Percentiles rank a stretch among this genome's conserved stretches.
These are phyloP conservation scores for Heliconius aoede DNA, from an alignment of 2,888 invertebrate species.

Conservation along the genomic window DNA sequence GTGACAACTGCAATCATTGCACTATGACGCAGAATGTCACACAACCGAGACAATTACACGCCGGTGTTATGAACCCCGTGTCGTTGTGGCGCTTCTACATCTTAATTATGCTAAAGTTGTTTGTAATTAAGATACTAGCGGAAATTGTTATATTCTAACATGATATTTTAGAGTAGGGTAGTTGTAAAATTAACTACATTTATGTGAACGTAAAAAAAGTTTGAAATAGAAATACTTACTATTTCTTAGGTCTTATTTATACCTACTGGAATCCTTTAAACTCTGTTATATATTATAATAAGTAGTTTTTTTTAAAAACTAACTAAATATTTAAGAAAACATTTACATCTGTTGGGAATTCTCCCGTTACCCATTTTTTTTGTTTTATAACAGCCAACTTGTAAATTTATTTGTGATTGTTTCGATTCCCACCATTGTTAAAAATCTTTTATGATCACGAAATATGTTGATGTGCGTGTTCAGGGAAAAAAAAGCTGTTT, in stretches of 20 bases:
- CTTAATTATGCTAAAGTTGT: conserved; percentile 13
- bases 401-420: conserved; percentile 69
- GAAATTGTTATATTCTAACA: neutral
- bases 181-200: neutral
- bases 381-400: conserved; percentile 63
- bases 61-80: conserved; percentile 1
- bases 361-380: conserved; percentile 31
- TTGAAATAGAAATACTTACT: too few species aligned
- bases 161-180: neutral
- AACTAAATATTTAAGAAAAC: neutral
- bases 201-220: neutral
- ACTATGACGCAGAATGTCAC: conserved; percentile 10
- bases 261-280: too few species aligned
- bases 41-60: conserved; percentile 19
- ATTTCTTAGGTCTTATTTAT: too few species aligned
- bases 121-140: neutral
- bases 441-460: conserved; percentile 43
- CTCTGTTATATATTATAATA: too few species aligned
- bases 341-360: neutral
- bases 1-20: conserved; percentile 24
- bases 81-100: conserved; percentile 10
- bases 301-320: too few species aligned
- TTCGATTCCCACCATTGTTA: conserved; percentile 63
- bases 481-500: conserved; percentile 38
- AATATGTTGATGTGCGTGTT: conserved; percentile 47